phyloP scores from a whole-genome alignment of 1,140 invertebrate genomes.

The Drosophila malerkotliana region DNA sequence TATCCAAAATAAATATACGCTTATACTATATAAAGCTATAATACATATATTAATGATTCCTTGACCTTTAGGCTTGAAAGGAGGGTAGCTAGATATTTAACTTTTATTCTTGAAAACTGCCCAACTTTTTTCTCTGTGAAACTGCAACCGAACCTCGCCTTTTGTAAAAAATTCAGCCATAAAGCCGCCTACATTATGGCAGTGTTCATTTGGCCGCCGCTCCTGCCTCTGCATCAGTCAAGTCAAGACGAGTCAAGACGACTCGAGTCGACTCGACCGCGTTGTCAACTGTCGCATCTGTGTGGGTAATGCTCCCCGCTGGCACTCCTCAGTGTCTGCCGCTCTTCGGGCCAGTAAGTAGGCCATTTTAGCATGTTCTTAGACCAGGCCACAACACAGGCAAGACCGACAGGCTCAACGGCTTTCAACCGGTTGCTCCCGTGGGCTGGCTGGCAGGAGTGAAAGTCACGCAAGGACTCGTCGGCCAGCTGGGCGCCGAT shows the following conservation, averaged over 20 bases:
- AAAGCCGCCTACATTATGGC: conserved; percentile 51
- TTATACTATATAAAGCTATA: too few species aligned
- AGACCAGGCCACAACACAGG: conserved; percentile 16
- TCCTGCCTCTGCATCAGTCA: conserved; percentile 56
- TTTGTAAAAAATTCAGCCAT: conserved; percentile 9
- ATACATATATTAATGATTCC: too few species aligned
- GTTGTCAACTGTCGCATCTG: conserved; percentile 53
- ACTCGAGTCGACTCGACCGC: conserved; percentile 62
- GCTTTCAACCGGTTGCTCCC: conserved; percentile 67
- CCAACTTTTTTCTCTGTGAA: conserved; percentile 4
- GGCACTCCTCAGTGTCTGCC: too few species aligned
- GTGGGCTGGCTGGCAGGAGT: conserved; percentile 39
- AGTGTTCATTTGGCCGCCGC: conserved; percentile 60
- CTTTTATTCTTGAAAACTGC: too few species aligned
- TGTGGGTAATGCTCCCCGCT: not conserved
- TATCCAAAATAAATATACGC: too few species aligned
- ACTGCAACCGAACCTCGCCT: conserved; percentile 8
- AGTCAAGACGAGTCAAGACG: conserved; percentile 54
- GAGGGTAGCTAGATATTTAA: too few species aligned
- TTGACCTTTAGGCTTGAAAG: too few species aligned
- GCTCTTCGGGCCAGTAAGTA: conserved; percentile 52
- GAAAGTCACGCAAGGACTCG: conserved; percentile 60
- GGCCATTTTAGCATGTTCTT: conserved; percentile 68
- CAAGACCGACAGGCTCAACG: conserved; percentile 21
- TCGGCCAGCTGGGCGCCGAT: conserved; percentile 13